Base-by-base conservation (phyloP, 1,140 invertebrate species). In the Telenomus remus region DNA sequence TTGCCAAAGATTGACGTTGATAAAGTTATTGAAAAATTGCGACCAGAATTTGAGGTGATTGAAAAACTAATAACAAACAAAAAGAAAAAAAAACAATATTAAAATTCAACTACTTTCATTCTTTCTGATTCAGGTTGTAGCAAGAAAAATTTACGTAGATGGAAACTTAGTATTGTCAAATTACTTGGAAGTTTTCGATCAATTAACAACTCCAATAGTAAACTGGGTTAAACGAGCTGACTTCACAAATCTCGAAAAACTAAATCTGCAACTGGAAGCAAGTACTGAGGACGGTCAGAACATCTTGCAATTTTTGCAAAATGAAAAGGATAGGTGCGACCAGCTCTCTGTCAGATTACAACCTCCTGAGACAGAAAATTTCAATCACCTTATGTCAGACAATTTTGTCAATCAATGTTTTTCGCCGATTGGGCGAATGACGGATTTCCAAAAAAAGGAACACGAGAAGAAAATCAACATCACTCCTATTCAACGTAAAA, bases 1-100 rank as follows among this genome's bases (percentile, higher is more conserved):
- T 43, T 79, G 39, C 61, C 65, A n/a, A 49, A 49, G 42, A 69
- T 79, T 19, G 35, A 77, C 39, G 47, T 19, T n/a, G 33, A 59
- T 13, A 15, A 39, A 27, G 12, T 79, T 8, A 50, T 51, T 9
- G 53, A 69, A 60, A 54, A 64, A 34, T 61, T 78, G 12, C 33
- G 53, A 12, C 65, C 76, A 5, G 65, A 78, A 47, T 37, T 4
- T 8, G n/a, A 44, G 13, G 43, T 44, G 13, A 4, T 27, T 39
- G 37, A 57, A 42, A 78, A 35, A 63, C 72, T 48, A 48, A 19
- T 2, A 13, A 46, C 4, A 46, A 46, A 14, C 2, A 13, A 46
- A 46, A 46, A 12, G 3, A 14, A 13, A 14, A n/a, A 12, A 14
- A 46, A 12, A 46, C 2, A 14, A n/a, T 46, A n/a, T n/a, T n/a